Conservation (phyloP, 1,140 invertebrate species). For the Hesperophylax magnus region DNA sequence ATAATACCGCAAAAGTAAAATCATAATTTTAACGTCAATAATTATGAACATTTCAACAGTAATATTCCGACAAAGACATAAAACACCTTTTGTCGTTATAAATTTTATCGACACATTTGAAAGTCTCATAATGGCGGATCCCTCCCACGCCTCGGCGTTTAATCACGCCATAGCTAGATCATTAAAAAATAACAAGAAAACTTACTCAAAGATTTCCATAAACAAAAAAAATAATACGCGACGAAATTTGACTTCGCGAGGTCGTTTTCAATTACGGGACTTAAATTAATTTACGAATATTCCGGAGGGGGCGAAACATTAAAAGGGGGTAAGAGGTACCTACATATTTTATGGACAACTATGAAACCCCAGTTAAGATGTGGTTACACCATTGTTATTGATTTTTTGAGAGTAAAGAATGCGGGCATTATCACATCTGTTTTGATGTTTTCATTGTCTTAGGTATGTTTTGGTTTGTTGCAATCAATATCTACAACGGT, state of each 20-base stretch:
- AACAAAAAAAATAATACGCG: conserved; percentile 7
- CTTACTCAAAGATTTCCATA: conserved; percentile 11
- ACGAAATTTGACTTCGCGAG: background rate
- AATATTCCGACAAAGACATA: no score
- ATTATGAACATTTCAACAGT: no score
- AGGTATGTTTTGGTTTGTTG: no score
- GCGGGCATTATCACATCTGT: no score
- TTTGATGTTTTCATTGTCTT: no score
- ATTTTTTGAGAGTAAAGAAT: no score
- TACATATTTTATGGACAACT: no score
- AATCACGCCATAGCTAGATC: background rate
- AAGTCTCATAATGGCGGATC: background rate
- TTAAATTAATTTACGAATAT: conserved; percentile 6
- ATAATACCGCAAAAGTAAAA: no score
- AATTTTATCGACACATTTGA: conserved; percentile 2
- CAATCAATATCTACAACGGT: no score
- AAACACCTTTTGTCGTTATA: background rate
- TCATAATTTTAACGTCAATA: no score
- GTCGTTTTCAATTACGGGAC: background rate
- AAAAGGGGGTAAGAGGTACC: background rate
- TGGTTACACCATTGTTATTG: no score
- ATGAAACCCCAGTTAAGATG: no score
- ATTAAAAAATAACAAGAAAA: conserved; percentile 17
- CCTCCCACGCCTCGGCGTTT: background rate
- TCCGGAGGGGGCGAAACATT: background rate